A percentile compares a stretch with the other conserved stretches of the same genome.
Conservation (phyloP, 1,140 invertebrate genomes). For the Calycopis cecrops region DNA sequence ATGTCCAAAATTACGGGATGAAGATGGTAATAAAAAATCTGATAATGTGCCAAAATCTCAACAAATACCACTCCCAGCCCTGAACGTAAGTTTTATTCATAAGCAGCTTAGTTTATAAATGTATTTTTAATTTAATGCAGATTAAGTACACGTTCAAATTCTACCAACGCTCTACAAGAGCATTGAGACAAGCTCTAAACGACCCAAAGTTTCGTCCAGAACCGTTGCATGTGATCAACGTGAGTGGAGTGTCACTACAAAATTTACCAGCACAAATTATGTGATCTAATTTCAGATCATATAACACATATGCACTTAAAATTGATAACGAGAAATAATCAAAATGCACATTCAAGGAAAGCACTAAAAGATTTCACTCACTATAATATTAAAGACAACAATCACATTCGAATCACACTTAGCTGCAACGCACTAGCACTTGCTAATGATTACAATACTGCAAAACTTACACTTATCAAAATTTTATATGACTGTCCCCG, state of each 20-base stretch:
- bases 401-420: no score
- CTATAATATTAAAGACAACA: no score
- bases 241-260: constrained; percentile 68
- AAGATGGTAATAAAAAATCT: constrained; percentile 77
- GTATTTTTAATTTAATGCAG: constrained; percentile 60
- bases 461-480: constrained; percentile 22
- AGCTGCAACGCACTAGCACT: no score
- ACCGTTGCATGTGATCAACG: constrained; percentile 80
- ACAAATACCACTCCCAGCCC: constrained; percentile 80
- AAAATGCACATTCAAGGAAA: no score
- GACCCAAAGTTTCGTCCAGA: constrained; percentile 77
- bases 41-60: constrained; percentile 74
- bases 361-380: no score
- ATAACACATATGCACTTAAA: no score
- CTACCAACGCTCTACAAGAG: constrained; percentile 76
- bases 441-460: no score
- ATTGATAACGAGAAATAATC: no score
- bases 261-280: no score
- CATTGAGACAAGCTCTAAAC: constrained; percentile 73
- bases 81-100: constrained; percentile 79
- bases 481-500: constrained; percentile 1
- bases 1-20: constrained; percentile 76
- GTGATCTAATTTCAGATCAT: no score
- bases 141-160: constrained; percentile 79
- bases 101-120: constrained; percentile 28